Base-by-base conservation (phyloP, 2,888 invertebrate genomes). In the Cosmia trapezina region DNA sequence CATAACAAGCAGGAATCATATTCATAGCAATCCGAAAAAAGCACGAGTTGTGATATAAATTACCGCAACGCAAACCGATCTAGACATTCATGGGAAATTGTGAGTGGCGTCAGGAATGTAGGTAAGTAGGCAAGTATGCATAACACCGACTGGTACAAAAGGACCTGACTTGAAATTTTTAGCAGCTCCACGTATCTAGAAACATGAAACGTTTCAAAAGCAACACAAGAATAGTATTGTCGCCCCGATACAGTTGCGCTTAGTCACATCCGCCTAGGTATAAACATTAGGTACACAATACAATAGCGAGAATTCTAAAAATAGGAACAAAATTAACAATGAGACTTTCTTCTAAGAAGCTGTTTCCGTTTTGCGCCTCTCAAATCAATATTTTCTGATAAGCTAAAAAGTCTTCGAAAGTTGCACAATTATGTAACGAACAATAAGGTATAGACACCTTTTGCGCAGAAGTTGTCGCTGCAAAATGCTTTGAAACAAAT, bases 141-240 rank as follows among this genome's bases (percentile, higher is more conserved):
- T 72, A 73, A 73, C 43, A 70, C 43, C 54, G 57, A 65, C 57
- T 67, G 53, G 33, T 72, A 54, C 69, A 72, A 82, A 86, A 78
- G 71, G 59, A 66, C 59, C 73, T 74, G 76, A 85, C 70, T 41
- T 65, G 60, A 71, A 73, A 49, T 75, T 73, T 81, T 82, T 76
- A 54, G 67, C 80, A 87, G 77, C 70, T 67, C 63, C 62, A 81
- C 61, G 77, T 78, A 83, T 80, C 81, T 78, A 81, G 79, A 83
- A 83, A 85, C 66, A 76, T 74, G 84, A 83, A 85, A 83, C 84
- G 83, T 82, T 85, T 74, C 78, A 88, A 78, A 83, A 88, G 89
- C 86, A 87, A 86, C 88, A 89, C 87, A 88, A 92, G 91, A 91
- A 93, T 91, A 91, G 89, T 88, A 90, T 91, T 91, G 91, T 92